These are phyloP conservation scores for Galemys pyrenaicus DNA, from an alignment of 2,113 vertebrate genomes.

Conservation along the genomic window DNA sequence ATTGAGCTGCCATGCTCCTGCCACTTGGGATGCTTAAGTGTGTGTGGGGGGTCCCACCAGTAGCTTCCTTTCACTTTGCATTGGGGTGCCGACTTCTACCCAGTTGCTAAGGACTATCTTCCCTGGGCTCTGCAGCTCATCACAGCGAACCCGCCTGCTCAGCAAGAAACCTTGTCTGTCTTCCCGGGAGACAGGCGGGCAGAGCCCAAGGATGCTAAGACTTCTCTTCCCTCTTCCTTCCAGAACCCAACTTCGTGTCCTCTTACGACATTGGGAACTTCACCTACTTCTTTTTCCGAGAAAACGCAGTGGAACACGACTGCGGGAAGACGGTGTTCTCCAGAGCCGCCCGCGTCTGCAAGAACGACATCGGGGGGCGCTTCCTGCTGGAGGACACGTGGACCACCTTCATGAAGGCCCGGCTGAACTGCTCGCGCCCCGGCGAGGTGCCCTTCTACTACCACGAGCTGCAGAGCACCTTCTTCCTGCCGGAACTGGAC, in stretches of 20 bases:
- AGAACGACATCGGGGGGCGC: conserved; percentile 97
- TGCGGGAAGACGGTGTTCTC: conserved; percentile 97
- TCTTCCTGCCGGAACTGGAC: conserved; percentile 96
- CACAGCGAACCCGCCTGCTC: not conserved
- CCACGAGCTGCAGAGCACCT: conserved; percentile 96
- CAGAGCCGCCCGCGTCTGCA: conserved; percentile 94
- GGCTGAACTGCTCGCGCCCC: conserved; percentile 96
- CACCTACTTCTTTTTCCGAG: conserved; percentile 98
- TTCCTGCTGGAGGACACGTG: conserved; percentile 98
- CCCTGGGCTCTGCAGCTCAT: too few relatives aligned
- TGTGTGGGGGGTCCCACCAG: rapidly evolving
- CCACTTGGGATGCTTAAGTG: not conserved
- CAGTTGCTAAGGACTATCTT: rapidly evolving
- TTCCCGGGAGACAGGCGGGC: not conserved
- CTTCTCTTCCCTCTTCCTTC: conserved; percentile 41
- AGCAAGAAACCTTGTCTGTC: not conserved
- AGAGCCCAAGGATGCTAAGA: rapidly evolving
- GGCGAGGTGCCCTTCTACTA: conserved; percentile 98
- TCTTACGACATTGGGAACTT: conserved; percentile 98
- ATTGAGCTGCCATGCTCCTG: not conserved
- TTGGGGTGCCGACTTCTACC: rapidly evolving
- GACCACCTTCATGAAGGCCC: conserved; percentile 99
- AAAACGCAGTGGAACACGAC: conserved; percentile 96
- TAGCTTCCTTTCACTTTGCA: not conserved
- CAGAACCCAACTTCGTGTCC: conserved; percentile 98